Evolutionary conservation across 1,140 invertebrate genomes (phyloP), one percentile per base, ranked within the genome.

Genomic region (Anadara kagoshimensis): DNA sequence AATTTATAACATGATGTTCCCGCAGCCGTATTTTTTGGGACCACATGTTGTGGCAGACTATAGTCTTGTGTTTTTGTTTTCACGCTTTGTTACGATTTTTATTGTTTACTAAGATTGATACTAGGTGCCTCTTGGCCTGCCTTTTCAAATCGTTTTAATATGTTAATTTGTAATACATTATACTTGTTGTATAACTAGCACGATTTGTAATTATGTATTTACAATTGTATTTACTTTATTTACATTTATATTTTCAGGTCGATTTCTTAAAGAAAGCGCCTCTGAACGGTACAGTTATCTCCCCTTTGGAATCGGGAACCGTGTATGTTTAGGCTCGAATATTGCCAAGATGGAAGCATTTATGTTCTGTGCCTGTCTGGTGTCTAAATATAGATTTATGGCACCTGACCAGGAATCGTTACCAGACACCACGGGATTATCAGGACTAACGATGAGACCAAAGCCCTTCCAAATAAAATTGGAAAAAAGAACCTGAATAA

Each of bases 281-380:
- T 58, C 41, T 41, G 58, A 72, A 65, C n/a, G 76, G 24, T 71
- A 68, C 67, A 75, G 76, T 59, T 78, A 78, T 53, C 63, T 78
- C 12, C 76, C 76, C 22, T 78, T 78, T 63, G 76, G 76, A 7
- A 75, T 78, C 12, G 76, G 76, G 3, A 67, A 72, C 44, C 56
- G 76, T 24, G 73, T 78, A 11, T 78, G 76, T 36, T 51, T 78
- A 1, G 76, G 76, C 18, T 78, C 76, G 10, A 62, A 51, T 12
- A 61, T 78, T 41, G 72, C 76, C 5, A 78, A 78, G 66, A 78
- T 78, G 76, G 72, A 73, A 47, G 53, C 75, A 44, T 78, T 78
- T 64, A 43, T 75, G 24, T 78, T 75, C 47, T 78, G 76, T 54
- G 76, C 72, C 18, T 72, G 63, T 41, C 51, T 78, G 12, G 57